These are phyloP conservation scores for Acholoe squamosa DNA, from an alignment of 2,888 invertebrate genomes.

Conservation along the genomic window DNA sequence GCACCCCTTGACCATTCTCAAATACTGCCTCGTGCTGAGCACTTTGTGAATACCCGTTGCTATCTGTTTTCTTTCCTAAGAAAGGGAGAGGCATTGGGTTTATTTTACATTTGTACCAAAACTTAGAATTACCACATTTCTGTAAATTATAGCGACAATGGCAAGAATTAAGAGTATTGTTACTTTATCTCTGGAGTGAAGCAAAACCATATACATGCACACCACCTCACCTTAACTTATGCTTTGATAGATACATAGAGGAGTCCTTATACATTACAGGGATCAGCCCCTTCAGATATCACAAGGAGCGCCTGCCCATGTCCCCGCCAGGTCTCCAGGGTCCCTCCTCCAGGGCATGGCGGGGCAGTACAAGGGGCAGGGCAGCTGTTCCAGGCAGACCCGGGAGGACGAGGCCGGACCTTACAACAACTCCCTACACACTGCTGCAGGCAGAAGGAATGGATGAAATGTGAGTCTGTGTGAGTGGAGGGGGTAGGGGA, in stretches of 20 bases:
- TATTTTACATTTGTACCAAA: too few species aligned
- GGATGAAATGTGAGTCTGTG: not conserved
- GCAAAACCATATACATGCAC: too few species aligned
- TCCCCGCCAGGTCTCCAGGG: slow-evolving; percentile 36
- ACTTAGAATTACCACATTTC: too few species aligned
- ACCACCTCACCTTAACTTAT: too few species aligned
- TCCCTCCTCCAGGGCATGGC: slow-evolving; percentile 4
- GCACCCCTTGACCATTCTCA: too few species aligned
- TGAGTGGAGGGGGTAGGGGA: not conserved
- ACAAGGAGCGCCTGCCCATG: not conserved
- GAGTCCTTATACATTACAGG: not conserved
- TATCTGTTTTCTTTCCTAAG: too few species aligned
- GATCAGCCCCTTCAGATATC: slow-evolving; percentile 7
- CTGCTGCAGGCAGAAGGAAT: not conserved
- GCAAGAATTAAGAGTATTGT: too few species aligned
- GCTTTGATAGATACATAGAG: not conserved
- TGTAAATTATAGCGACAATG: too few species aligned
- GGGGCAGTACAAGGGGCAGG: slow-evolving; percentile 32
- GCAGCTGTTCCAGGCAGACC: slow-evolving; percentile 46
- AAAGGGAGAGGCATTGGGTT: too few species aligned
- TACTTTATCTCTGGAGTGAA: too few species aligned
- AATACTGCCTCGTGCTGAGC: too few species aligned
- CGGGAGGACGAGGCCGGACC: not conserved
- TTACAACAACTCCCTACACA: slow-evolving; percentile 43
- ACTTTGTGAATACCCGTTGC: too few species aligned